A percentile compares a stretch with the other conserved stretches of the same genome.
phyloP scores from a whole-genome alignment of 1,140 invertebrate genomes.

The Brachionus paranguensis region DNA sequence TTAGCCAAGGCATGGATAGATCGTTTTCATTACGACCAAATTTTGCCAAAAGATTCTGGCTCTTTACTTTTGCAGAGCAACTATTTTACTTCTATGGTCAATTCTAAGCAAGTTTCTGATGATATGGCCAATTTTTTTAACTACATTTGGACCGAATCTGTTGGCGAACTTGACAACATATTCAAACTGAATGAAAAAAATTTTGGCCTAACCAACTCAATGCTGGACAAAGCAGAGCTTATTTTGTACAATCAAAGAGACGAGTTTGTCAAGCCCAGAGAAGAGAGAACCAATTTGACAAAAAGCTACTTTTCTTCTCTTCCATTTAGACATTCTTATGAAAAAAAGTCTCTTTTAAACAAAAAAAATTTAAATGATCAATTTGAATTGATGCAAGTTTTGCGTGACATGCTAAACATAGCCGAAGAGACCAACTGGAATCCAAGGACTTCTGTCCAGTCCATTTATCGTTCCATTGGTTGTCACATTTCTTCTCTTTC shows the following conservation, averaged over 20 bases:
- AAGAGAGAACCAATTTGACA: conserved; percentile 37
- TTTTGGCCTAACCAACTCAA: background rate
- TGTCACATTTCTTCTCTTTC: conserved; percentile 45
- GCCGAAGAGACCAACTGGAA: conserved; percentile 49
- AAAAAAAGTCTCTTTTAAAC: background rate
- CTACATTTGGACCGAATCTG: conserved; percentile 50
- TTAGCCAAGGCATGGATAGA: background rate
- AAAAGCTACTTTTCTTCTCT: background rate
- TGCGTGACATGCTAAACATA: conserved; percentile 50
- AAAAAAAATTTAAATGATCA: conserved; percentile 6
- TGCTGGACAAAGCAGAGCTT: conserved; percentile 54
- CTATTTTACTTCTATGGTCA: background rate
- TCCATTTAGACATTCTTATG: background rate
- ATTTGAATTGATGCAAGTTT: conserved; percentile 44
- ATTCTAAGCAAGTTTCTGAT: background rate
- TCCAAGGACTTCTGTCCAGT: conserved; percentile 42
- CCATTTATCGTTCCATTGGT: conserved; percentile 48
- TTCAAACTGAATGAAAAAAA: conserved; percentile 30
- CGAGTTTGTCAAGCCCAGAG: conserved; percentile 41
- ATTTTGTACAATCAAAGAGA: conserved; percentile 46
- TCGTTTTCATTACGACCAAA: background rate
- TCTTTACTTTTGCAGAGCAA: background rate
- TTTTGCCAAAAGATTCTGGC: background rate
- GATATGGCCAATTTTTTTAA: conserved; percentile 44
- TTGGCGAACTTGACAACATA: conserved; percentile 46